phyloP scores from a whole-genome alignment of 2,888 invertebrate genomes.

The Notocelia uddmanniana region DNA sequence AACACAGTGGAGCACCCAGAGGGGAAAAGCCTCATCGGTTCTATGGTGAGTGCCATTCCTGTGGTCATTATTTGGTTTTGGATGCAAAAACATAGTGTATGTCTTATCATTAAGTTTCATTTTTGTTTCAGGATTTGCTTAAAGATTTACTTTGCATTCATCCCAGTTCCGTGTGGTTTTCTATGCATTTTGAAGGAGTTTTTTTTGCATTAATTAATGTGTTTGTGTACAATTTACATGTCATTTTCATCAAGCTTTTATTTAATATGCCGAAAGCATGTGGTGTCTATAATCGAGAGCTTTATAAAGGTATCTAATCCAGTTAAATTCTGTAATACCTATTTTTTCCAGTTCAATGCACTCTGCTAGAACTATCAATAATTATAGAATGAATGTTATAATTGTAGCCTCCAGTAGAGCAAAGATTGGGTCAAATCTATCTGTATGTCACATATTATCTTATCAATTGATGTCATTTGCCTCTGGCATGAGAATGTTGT shows the following conservation, averaged over 20 bases:
- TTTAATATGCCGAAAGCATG: constrained; percentile 29
- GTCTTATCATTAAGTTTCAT: constrained; percentile 48
- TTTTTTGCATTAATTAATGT: constrained; percentile 34
- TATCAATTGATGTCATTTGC: constrained; percentile 65
- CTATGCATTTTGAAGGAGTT: constrained; percentile 33
- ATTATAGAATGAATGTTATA: constrained; percentile 26
- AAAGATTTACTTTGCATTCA: constrained; percentile 40
- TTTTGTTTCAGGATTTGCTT: constrained; percentile 45
- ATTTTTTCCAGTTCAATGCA: constrained; percentile 27
- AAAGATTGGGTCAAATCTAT: constrained; percentile 67
- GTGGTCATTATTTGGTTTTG: constrained; percentile 18
- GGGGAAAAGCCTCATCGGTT: constrained; percentile 80
- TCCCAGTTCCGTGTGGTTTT: constrained; percentile 33
- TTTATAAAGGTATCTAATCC: background rate
- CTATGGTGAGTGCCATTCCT: constrained; percentile 75
- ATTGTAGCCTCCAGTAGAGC: constrained; percentile 56
- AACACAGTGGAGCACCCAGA: constrained; percentile 68
- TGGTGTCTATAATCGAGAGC: constrained; percentile 17
- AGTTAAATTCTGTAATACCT: background rate
- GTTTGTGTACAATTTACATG: constrained; percentile 31
- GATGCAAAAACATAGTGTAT: constrained; percentile 53
- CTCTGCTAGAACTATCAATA: constrained; percentile 22
- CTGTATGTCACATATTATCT: constrained; percentile 56
- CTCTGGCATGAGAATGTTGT: constrained; percentile 56
- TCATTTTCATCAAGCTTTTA: constrained; percentile 25